Evolutionary conservation across 2,888 invertebrate species (phyloP), one percentile per base, ranked within the genome.

Genomic region (Cryptosula pallasiana): DNA sequence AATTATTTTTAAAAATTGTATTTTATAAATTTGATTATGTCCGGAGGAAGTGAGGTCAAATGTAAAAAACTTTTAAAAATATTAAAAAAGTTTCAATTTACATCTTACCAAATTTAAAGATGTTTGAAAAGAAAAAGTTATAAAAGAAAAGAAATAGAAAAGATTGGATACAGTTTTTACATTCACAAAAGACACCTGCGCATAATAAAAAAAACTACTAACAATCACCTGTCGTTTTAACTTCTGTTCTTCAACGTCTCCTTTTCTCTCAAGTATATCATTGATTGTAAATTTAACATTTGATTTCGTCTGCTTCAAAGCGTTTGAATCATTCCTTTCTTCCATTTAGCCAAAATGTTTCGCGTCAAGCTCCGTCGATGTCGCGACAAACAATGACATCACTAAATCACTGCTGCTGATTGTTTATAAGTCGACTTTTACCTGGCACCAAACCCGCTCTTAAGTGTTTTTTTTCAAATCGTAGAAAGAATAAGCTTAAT

Each of bases 361-460:
- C 20, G 20, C 20, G 45, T 45, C 45, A 5, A 13, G 5, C 45
- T 45, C 20, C 5, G 9, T 45, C 45, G 9, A 45, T 20, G 20
- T 5, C 20, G 20, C 20, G 9, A 13, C 20, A 13, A 45, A 45
- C 45, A 45, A 45, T 45, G 45, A 45, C 5, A 45, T 13, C 45
- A n/a, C 16, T 55, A 63, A 63, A 63, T 63, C 63, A 63, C 63
- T 63, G 34, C 63, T 32, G 25, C 27, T 63, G 27, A 29, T 16
- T 63, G 13, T 63, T 63, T 25, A 25, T 63, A 20, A 63, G 13
- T 13, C 25, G 45, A 20, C 20, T 45, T 45, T 13, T 20, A 5
- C 45, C 20, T 20, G 45, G 20, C 45, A 45, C 45, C 45, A 20
- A 45, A 20, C 45, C 9, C 45, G 20, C 5, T 20, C 45, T 45